Evolutionary conservation across 2,888 invertebrate species (phyloP).

Genomic region (Bembecia ichneumoniformis): DNA sequence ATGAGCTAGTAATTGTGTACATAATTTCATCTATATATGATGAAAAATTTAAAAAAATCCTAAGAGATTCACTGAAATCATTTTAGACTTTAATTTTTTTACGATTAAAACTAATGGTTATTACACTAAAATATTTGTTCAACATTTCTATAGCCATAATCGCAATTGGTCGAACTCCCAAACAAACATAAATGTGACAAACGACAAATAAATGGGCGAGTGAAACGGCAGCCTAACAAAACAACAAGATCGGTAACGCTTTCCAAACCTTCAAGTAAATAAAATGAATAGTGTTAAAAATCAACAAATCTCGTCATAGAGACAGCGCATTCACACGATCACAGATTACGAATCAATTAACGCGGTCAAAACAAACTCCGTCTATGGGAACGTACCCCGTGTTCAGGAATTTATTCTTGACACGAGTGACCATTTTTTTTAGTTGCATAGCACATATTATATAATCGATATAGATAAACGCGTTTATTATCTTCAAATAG

Average conservation of each 20-base stretch:
- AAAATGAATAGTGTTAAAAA: slow-evolving; percentile 6
- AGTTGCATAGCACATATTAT: background rate
- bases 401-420: slow-evolving; percentile 23
- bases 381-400: slow-evolving; percentile 35
- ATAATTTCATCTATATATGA: too few species aligned
- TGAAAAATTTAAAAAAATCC: too few species aligned
- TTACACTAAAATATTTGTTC: too few species aligned
- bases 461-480: background rate
- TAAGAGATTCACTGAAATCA: too few species aligned
- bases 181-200: background rate
- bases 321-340: slow-evolving; percentile 39
- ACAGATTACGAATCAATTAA: slow-evolving; percentile 56
- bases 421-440: background rate
- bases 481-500: too few species aligned
- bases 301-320: slow-evolving; percentile 19
- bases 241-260: slow-evolving; percentile 31
- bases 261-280: slow-evolving; percentile 24
- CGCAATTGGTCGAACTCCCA: background rate
- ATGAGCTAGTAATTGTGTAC: too few species aligned
- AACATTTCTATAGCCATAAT: background rate
- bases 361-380: slow-evolving; percentile 41
- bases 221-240: slow-evolving; percentile 52
- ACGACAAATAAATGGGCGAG: slow-evolving; percentile 16
- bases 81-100: too few species aligned
- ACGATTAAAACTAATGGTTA: too few species aligned